A percentile compares a stretch with the other conserved stretches of the same genome.
Conservation (phyloP, 37 sponge, comb jelly and placozoan genomes). For the Lycopodina hypogea region DNA sequence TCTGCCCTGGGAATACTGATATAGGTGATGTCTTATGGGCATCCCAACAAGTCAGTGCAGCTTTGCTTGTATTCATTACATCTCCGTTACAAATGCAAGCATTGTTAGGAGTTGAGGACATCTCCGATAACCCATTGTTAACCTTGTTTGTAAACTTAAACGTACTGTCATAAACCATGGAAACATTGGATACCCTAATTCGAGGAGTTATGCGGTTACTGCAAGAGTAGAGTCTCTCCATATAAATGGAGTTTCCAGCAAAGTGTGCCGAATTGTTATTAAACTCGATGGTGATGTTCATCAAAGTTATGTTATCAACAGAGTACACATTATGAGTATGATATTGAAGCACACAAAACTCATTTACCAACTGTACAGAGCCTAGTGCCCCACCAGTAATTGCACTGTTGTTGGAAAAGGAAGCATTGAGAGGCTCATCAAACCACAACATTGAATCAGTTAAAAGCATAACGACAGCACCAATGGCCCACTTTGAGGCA, state of each 20-base stretch:
- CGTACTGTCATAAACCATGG: neutral
- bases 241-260: conserved; percentile 35
- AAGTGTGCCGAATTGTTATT: conserved; percentile 6
- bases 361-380: neutral
- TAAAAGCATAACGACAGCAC: conserved; percentile 15
- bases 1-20: conserved; percentile 10
- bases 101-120: conserved; percentile 7
- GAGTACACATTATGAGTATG: neutral
- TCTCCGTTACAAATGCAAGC: conserved; percentile 3
- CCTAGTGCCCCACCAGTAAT: conserved; percentile 30
- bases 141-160: conserved; percentile 11
- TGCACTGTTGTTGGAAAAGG: conserved; percentile 24
- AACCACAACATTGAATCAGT: conserved; percentile 6
- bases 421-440: conserved; percentile 2
- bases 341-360: conserved; percentile 24
- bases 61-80: neutral
- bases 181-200: neutral
- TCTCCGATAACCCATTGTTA: conserved; percentile 3
- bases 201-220: neutral
- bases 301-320: neutral
- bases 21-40: neutral
- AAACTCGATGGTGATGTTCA: conserved; percentile 3
- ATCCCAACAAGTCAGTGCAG: neutral
- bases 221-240: neutral
- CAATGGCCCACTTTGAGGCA: conserved; percentile 10